These are phyloP conservation scores for Aythya baeri DNA, from an alignment of 2,113 vertebrate genomes.

Conservation along the genomic window DNA sequence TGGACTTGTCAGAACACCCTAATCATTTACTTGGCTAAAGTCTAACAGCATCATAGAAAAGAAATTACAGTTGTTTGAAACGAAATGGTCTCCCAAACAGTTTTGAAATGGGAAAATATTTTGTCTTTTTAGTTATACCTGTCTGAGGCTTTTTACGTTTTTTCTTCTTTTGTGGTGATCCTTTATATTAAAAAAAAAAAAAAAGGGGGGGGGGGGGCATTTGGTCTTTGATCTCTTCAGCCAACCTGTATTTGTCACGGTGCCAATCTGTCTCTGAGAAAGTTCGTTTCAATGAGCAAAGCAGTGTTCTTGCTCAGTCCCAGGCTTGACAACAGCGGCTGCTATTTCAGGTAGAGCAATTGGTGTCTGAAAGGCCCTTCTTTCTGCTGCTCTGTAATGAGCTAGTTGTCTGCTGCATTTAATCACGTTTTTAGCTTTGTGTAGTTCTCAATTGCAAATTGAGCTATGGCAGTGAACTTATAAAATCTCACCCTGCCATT, in stretches of 20 bases:
- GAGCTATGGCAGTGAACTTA: not conserved
- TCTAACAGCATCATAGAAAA: not conserved
- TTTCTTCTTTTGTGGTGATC: not conserved
- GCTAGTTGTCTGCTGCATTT: conserved; percentile 33
- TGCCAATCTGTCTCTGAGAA: conserved; percentile 43
- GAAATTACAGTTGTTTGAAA: not conserved
- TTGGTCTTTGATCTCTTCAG: conserved; percentile 36
- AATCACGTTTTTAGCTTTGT: conserved; percentile 26
- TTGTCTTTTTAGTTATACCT: not conserved
- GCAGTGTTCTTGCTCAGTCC: conserved; percentile 35
- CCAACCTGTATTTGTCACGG: conserved; percentile 13
- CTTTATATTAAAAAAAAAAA: not conserved
- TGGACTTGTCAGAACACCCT: not conserved
- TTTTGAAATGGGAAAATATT: not conserved
- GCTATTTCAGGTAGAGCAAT: conserved; percentile 48
- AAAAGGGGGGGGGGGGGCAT: not conserved
- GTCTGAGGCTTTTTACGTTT: not conserved
- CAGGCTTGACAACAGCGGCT: conserved; percentile 16
- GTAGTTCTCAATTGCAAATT: conserved; percentile 49
- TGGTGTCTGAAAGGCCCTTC: conserved; percentile 42
- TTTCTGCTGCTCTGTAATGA: conserved; percentile 39
- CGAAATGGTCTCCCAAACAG: not conserved
- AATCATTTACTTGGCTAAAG: not conserved
- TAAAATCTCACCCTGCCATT: not conserved
- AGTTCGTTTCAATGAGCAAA: conserved; percentile 17